A percentile compares a stretch with the other conserved stretches of the same genome.
phyloP scores from a whole-genome alignment of 1,140 invertebrate species.

The Pseudachorutes palmiensis region DNA sequence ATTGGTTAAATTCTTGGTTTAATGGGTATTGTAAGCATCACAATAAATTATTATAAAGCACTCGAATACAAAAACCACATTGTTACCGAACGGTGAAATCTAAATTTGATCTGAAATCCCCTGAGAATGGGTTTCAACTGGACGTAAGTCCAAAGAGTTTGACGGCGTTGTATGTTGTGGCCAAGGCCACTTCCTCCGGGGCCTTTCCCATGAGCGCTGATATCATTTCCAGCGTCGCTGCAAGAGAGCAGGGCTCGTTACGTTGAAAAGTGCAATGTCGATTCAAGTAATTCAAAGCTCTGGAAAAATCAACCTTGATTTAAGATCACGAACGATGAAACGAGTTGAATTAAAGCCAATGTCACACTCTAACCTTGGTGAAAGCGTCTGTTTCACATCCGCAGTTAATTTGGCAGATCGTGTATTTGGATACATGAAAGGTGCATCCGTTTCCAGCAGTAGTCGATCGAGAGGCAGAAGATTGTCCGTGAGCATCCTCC shows the following conservation, averaged over 20 bases:
- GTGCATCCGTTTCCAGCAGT: slow-evolving; percentile 84
- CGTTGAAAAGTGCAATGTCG: slow-evolving; percentile 89
- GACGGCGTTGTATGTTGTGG: slow-evolving; percentile 86
- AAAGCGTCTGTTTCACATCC: slow-evolving; percentile 75
- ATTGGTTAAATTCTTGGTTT: too few species aligned
- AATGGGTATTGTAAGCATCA: too few species aligned
- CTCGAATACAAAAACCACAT: too few species aligned
- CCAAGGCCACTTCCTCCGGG: slow-evolving; percentile 81
- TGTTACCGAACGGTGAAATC: too few species aligned
- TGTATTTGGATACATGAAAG: slow-evolving; percentile 93
- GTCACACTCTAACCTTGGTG: slow-evolving; percentile 56
- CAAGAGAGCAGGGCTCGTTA: slow-evolving; percentile 89
- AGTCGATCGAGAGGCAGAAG: slow-evolving; percentile 72
- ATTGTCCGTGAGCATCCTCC: slow-evolving; percentile 69
- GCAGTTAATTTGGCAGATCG: slow-evolving; percentile 80
- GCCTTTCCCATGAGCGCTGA: slow-evolving; percentile 77
- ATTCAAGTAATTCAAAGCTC: slow-evolving; percentile 54
- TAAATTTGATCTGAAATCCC: too few species aligned
- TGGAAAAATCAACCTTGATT: slow-evolving; percentile 30
- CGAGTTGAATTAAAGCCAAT: not conserved
- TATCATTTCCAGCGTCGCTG: slow-evolving; percentile 86
- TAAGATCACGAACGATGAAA: not conserved
- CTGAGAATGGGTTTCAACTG: too few species aligned
- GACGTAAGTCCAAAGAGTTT: slow-evolving; percentile 72
- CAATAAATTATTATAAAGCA: too few species aligned